Conservation (phyloP, 1,140 invertebrate species). For the Diachasma alloeum region DNA sequence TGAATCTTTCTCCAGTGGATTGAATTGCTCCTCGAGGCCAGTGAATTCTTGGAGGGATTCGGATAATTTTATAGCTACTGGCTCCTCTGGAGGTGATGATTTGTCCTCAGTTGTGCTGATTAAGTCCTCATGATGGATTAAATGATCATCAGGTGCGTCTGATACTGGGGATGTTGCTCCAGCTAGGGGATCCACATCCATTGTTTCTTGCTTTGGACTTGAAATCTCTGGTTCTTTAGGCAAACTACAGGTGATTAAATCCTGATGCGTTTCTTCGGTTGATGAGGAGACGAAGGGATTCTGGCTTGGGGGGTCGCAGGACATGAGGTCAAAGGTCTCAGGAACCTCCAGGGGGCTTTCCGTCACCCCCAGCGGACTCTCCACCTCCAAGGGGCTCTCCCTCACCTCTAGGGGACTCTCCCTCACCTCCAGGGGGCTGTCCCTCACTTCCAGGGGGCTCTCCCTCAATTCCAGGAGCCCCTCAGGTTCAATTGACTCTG, state of each 20-base stretch:
- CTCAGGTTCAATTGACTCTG: too few species aligned
- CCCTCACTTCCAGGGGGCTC: not conserved
- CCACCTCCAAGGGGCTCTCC: too few species aligned
- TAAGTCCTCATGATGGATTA: too few species aligned
- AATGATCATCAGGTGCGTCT: too few species aligned
- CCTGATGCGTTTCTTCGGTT: not conserved
- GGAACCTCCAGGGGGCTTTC: too few species aligned
- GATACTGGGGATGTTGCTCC: not conserved
- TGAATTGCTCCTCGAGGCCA: slow-evolving; percentile 43
- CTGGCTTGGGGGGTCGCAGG: not conserved
- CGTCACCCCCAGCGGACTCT: too few species aligned
- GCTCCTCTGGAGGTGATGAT: not conserved
- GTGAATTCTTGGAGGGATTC: slow-evolving; percentile 53
- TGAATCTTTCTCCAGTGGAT: slow-evolving; percentile 17
- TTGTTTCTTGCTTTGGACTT: too few species aligned
- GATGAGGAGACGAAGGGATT: not conserved
- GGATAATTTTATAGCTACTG: slow-evolving; percentile 40
- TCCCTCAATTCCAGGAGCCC: not conserved
- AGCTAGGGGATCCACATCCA: not conserved
- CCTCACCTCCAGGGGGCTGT: not conserved
- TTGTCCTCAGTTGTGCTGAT: too few species aligned
- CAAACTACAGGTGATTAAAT: too few species aligned
- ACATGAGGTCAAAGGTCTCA: not conserved
- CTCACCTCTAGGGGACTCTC: too few species aligned
- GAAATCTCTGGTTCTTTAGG: too few species aligned